These are phyloP conservation scores for human (Homo sapiens) DNA, from an alignment of 2,113 vertebrate genomes.

Conservation along the genomic window DNA sequence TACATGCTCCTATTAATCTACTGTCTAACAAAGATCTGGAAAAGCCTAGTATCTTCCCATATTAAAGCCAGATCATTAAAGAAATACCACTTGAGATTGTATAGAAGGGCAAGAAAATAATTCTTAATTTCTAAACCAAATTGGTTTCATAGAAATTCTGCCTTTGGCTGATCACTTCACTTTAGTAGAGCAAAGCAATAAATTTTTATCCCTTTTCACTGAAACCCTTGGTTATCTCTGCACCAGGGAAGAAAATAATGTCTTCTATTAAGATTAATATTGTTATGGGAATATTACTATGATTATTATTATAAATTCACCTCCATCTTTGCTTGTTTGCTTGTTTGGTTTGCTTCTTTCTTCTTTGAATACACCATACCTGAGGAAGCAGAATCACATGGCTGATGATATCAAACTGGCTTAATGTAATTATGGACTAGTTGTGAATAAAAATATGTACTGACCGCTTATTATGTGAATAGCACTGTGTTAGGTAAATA, in stretches of 20 bases:
- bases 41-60: background rate
- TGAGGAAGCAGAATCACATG: background rate
- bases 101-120: background rate
- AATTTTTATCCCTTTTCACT: background rate
- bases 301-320: background rate
- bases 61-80: background rate
- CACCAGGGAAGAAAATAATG: background rate
- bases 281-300: background rate
- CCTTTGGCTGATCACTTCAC: background rate
- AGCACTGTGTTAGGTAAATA: background rate
- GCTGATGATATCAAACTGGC: background rate
- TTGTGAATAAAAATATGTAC: background rate
- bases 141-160: background rate
- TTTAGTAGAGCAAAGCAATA: conserved; percentile 1
- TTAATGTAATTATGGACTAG: background rate
- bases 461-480: background rate
- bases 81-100: background rate
- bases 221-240: background rate
- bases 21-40: background rate
- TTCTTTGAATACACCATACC: background rate
- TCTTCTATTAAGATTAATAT: background rate
- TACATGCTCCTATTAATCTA: background rate
- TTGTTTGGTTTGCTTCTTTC: background rate
- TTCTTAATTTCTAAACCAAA: conserved; percentile 30
- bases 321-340: background rate